phyloP scores from a whole-genome alignment of 2,888 invertebrate genomes.

The Molanna angustata region DNA sequence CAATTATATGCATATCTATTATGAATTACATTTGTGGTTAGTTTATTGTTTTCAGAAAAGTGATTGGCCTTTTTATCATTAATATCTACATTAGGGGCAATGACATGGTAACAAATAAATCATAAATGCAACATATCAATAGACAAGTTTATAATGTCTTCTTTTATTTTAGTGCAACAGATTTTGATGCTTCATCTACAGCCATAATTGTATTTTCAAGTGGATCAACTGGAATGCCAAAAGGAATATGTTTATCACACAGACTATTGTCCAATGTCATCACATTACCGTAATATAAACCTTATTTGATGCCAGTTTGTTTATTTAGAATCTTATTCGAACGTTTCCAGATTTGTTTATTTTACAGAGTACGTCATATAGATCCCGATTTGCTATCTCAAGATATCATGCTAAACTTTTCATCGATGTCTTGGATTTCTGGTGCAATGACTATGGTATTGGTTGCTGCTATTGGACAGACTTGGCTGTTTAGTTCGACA shows the following conservation, averaged over 20 bases:
- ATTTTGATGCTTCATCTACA: conserved; percentile 31
- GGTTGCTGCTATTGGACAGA: no score
- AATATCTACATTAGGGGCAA: background rate
- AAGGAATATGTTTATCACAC: conserved; percentile 38
- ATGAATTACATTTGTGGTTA: background rate
- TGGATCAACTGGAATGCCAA: conserved; percentile 40
- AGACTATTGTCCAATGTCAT: conserved; percentile 16
- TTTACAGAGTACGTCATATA: no score
- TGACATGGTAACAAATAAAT: no score
- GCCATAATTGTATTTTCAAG: conserved; percentile 39
- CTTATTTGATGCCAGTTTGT: background rate
- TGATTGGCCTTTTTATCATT: background rate
- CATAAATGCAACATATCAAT: background rate
- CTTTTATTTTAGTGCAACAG: conserved; percentile 13
- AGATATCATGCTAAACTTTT: no score
- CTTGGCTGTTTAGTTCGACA: no score
- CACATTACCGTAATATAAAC: conserved; percentile 17
- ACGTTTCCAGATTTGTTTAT: no score
- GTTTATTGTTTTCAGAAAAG: background rate
- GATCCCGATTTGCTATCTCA: no score
- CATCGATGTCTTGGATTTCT: no score
- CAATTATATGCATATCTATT: no score
- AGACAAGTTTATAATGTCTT: background rate
- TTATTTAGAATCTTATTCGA: background rate
- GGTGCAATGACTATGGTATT: no score